Evolutionary conservation across 2,113 vertebrate species (phyloP).

Genomic region (Phoxinus phoxinus): DNA sequence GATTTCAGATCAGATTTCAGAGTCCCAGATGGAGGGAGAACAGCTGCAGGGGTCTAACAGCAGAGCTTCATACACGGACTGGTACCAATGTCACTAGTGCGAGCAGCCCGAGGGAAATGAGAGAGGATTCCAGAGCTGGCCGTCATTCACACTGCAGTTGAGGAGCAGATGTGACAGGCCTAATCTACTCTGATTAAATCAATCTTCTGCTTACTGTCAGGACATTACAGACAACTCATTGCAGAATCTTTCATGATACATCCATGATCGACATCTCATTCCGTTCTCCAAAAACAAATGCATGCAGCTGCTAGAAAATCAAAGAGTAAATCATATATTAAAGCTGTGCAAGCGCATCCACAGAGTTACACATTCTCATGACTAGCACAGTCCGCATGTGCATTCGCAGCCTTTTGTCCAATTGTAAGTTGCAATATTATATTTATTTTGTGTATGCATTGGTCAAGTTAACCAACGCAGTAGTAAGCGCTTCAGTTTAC

Average conservation of each 20-base stretch:
- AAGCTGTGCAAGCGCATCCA: no score
- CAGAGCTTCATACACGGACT: conserved; percentile 40
- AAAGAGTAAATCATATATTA: not conserved
- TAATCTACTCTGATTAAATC: conserved; percentile 27
- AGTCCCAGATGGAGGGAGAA: conserved; percentile 62
- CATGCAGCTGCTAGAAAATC: not conserved
- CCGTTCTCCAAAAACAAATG: not conserved
- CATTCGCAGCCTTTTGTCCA: no score
- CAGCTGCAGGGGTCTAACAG: conserved; percentile 60
- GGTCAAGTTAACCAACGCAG: no score
- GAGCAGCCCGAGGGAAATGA: not conserved
- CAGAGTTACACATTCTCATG: no score
- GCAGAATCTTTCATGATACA: not conserved
- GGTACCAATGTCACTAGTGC: conserved; percentile 43
- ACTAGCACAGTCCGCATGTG: no score
- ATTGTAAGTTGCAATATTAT: no score
- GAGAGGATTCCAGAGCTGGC: conserved; percentile 13
- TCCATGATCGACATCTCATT: not conserved
- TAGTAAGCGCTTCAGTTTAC: no score
- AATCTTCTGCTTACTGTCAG: conserved; percentile 14
- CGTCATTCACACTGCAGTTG: not conserved
- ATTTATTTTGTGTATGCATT: no score
- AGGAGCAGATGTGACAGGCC: conserved; percentile 16
- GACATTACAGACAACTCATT: not conserved
- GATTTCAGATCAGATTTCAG: conserved; percentile 73